Conservation (phyloP, 2,113 vertebrate species). For the Columbina picui region DNA sequence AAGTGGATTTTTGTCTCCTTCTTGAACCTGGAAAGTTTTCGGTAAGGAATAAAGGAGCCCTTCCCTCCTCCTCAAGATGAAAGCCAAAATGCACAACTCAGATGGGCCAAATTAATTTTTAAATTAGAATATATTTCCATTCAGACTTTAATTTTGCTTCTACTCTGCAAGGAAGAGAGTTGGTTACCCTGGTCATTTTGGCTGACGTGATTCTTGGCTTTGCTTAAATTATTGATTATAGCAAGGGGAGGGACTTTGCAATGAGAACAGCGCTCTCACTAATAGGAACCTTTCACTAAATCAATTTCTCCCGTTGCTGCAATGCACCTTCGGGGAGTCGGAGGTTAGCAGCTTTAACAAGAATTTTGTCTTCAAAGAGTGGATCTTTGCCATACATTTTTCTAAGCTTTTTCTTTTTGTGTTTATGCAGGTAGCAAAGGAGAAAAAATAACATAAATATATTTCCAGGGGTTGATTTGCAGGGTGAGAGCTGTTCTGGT, state of each 20-base stretch:
- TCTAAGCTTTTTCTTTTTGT: neutral
- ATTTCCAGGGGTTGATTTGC: neutral
- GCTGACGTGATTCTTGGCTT: conserved; percentile 70
- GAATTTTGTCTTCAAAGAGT: conserved; percentile 51
- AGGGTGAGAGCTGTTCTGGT: conserved; percentile 2
- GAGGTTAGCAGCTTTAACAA: conserved; percentile 47
- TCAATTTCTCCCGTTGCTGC: conserved; percentile 71
- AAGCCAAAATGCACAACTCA: neutral
- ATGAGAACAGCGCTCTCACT: conserved; percentile 70
- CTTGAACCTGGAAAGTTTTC: neutral
- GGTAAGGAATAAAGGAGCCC: neutral
- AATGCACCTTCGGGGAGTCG: conserved; percentile 21
- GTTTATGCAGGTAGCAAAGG: conserved; percentile 8
- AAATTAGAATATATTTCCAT: conserved; percentile 19
- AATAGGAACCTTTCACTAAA: conserved; percentile 78
- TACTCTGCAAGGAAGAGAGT: neutral
- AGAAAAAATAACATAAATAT: neutral
- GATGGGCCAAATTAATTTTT: conserved; percentile 20
- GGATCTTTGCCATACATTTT: conserved; percentile 43
- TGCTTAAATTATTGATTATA: conserved; percentile 79
- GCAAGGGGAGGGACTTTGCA: conserved; percentile 61
- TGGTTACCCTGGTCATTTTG: conserved; percentile 65
- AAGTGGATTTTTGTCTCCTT: neutral
- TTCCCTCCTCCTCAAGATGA: neutral
- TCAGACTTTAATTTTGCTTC: conserved; percentile 46